These are phyloP conservation scores for Phasianus colchicus DNA, from an alignment of 2,113 vertebrate species.

Conservation along the genomic window DNA sequence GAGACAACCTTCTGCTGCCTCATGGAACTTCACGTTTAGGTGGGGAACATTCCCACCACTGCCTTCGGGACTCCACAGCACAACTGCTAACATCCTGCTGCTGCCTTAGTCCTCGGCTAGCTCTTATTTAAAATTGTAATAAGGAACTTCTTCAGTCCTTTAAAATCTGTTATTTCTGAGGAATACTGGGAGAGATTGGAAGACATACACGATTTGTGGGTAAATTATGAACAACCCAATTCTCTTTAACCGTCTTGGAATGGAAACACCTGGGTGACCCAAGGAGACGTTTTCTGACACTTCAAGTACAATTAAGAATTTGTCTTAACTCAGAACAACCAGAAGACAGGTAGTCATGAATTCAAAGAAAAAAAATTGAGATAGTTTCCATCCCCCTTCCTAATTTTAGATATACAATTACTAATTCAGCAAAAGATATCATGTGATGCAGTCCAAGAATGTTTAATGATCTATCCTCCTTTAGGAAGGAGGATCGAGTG, in stretches of 20 bases:
- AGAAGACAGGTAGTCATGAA: no score
- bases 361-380: no score
- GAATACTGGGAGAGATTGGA: not conserved
- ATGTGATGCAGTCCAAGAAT: not conserved
- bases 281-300: not conserved
- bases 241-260: not conserved
- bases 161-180: not conserved
- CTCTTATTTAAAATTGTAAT: not conserved
- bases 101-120: not conserved
- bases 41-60: not conserved
- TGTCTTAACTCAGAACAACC: no score
- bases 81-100: fast-evolving
- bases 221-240: not conserved
- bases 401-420: no score
- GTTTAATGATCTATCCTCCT: not conserved
- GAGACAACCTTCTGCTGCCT: not conserved
- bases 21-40: not conserved
- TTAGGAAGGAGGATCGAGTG: not conserved
- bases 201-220: not conserved
- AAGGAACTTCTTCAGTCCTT: not conserved
- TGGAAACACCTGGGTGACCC: not conserved
- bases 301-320: not conserved
- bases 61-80: not conserved
- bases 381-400: no score
- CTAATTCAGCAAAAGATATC: no score